Percentiles rank a stretch among this genome's conserved stretches.
phyloP scores from a whole-genome alignment of 2,113 vertebrate species.

The Calypte anna region DNA sequence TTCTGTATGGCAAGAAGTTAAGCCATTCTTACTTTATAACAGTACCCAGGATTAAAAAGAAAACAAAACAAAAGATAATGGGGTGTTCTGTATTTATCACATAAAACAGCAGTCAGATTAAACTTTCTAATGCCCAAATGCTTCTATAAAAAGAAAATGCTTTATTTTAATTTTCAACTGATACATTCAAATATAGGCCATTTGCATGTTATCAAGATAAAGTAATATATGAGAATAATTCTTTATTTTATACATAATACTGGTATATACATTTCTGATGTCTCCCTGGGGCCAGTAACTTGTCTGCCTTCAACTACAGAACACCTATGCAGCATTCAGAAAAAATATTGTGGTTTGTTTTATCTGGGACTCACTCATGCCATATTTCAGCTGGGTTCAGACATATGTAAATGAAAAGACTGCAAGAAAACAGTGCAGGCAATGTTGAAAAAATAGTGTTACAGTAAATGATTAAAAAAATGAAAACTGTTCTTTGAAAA shows the following conservation, averaged over 20 bases:
- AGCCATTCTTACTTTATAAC: background rate
- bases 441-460: background rate
- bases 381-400: background rate
- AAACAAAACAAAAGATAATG: background rate
- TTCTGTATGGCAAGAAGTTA: background rate
- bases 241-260: background rate
- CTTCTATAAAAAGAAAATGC: fast-evolving
- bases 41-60: background rate
- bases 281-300: background rate
- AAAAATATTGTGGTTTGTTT: background rate
- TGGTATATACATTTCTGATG: background rate
- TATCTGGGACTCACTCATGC: background rate
- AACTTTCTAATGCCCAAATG: background rate
- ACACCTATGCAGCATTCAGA: background rate
- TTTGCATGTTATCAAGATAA: background rate
- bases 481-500: background rate
- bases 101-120: background rate
- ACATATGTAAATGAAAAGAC: background rate
- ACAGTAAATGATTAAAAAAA: conserved; percentile 11
- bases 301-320: background rate
- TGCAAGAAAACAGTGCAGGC: background rate
- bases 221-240: background rate
- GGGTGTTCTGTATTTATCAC: background rate
- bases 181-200: background rate
- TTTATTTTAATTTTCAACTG: background rate